Conservation (phyloP, 2,113 vertebrate species). For the Oreochromis spilurus region DNA sequence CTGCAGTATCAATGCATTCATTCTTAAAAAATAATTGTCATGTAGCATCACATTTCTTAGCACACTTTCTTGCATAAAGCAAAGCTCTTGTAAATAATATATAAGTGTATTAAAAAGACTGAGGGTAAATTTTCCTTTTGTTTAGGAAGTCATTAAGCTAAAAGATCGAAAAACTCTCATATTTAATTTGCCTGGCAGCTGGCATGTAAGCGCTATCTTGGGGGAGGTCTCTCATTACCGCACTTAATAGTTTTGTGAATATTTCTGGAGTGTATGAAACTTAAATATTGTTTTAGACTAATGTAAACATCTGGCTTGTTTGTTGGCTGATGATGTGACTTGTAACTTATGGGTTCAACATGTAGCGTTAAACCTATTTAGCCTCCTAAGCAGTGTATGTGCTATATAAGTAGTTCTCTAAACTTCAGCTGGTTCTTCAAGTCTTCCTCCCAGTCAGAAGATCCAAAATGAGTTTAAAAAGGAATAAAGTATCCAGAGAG, state of each 20-base stretch:
- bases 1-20: background rate
- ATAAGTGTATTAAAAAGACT: background rate
- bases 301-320: background rate
- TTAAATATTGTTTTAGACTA: background rate
- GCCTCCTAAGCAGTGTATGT: background rate
- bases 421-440: background rate
- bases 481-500: background rate
- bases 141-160: background rate
- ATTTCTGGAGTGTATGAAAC: background rate
- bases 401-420: background rate
- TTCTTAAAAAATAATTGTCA: background rate
- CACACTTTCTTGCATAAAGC: background rate
- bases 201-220: background rate
- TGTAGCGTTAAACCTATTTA: background rate
- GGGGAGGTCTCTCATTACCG: background rate
- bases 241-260: background rate
- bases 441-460: background rate
- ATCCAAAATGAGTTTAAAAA: background rate
- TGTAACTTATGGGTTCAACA: background rate
- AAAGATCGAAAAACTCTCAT: background rate
- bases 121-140: background rate
- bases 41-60: background rate
- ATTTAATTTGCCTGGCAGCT: background rate
- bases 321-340: background rate
- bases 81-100: background rate